Conservation (phyloP, 2,888 invertebrate species). For the Sarcophaga subvicina region DNA sequence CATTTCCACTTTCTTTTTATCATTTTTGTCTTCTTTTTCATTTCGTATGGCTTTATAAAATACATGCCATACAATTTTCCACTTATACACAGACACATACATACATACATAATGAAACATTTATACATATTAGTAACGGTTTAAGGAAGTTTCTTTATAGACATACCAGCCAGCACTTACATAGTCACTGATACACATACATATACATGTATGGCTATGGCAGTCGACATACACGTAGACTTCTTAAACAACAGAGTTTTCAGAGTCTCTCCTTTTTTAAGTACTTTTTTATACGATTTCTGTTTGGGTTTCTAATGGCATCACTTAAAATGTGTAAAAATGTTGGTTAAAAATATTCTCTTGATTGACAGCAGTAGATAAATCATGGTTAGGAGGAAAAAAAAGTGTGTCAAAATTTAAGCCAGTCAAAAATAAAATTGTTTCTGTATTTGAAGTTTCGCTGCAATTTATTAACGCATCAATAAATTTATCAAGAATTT, state of each 20-base stretch:
- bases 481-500: background rate
- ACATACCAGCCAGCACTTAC: too few species aligned
- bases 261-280: background rate
- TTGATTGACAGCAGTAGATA: constrained; percentile 56
- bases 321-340: constrained; percentile 39
- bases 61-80: background rate
- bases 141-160: constrained; percentile 35
- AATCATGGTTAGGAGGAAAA: constrained; percentile 33
- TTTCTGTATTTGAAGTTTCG: background rate
- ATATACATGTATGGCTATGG: background rate
- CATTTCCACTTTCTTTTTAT: constrained; percentile 17
- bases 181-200: background rate
- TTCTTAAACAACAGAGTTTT: constrained; percentile 43
- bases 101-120: background rate
- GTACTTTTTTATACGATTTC: background rate
- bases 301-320: constrained; percentile 11
- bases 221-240: background rate
- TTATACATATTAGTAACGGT: constrained; percentile 28
- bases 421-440: constrained; percentile 17
- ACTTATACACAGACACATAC: background rate
- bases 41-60: constrained; percentile 23
- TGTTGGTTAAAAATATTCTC: constrained; percentile 14
- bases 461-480: constrained; percentile 10
- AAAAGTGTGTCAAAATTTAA: constrained; percentile 43
- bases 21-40: background rate